Conservation (phyloP, 1,140 invertebrate genomes). For the Drosophila suzukii region DNA sequence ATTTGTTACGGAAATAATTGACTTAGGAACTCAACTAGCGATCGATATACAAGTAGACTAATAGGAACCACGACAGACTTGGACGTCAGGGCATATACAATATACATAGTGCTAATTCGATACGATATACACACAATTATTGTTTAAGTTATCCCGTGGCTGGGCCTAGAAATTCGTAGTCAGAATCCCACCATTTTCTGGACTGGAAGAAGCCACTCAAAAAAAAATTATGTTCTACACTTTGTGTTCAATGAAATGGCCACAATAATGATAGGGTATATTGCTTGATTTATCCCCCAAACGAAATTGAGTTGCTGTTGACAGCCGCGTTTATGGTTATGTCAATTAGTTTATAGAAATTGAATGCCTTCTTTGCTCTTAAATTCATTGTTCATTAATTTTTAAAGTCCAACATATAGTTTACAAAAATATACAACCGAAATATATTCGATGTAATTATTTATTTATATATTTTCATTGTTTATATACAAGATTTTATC, state of each 20-base stretch:
- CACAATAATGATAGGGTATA: constrained; percentile 12
- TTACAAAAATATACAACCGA: constrained; percentile 11
- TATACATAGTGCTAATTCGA: constrained; percentile 55
- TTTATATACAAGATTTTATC: not conserved
- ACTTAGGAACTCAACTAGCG: constrained; percentile 38
- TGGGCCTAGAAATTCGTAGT: constrained; percentile 19
- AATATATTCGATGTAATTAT: not conserved
- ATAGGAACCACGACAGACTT: constrained; percentile 77
- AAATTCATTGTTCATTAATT: constrained; percentile 32
- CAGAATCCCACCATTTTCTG: constrained; percentile 25
- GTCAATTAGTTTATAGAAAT: constrained; percentile 16
- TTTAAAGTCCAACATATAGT: constrained; percentile 19
- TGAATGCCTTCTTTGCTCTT: not conserved
- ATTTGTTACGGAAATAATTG: constrained; percentile 55
- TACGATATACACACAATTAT: constrained; percentile 46
- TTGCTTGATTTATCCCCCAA: constrained; percentile 6
- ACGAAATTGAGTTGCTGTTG: constrained; percentile 19
- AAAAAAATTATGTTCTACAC: constrained; percentile 17
- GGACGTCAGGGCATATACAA: constrained; percentile 80
- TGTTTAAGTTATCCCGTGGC: constrained; percentile 30
- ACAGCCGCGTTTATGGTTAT: constrained; percentile 26
- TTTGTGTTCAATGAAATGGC: constrained; percentile 26
- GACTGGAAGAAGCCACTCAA: constrained; percentile 27
- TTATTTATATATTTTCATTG: not conserved
- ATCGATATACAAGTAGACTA: constrained; percentile 53